Conservation (phyloP, 2,888 invertebrate species). For the Anagyrus pseudococci region DNA sequence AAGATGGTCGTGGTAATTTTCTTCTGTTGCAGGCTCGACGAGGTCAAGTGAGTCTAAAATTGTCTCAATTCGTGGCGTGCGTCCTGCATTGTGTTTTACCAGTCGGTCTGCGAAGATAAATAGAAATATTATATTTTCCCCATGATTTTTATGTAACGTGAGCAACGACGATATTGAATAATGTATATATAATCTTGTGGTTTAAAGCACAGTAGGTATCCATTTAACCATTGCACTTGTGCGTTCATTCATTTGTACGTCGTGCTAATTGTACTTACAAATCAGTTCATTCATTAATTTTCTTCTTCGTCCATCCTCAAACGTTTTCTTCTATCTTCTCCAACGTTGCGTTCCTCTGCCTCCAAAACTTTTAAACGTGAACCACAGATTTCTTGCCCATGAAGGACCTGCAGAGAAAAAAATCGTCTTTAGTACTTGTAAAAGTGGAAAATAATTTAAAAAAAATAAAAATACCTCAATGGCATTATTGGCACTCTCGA, state of each 20-base stretch:
- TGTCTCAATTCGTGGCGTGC: constrained; percentile 62
- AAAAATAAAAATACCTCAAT: constrained; percentile 65
- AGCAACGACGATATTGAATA: constrained; percentile 22
- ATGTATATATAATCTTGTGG: constrained; percentile 11
- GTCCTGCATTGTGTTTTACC: constrained; percentile 62
- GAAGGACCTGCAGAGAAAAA: constrained; percentile 64
- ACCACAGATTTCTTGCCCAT: constrained; percentile 88
- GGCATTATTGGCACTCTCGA: constrained; percentile 78
- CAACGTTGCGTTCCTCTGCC: constrained; percentile 75
- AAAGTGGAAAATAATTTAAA: constrained; percentile 1
- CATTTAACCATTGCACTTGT: constrained; percentile 14
- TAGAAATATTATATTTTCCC: constrained; percentile 59
- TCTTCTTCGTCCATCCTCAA: constrained; percentile 59
- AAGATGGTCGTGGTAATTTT: constrained; percentile 58
- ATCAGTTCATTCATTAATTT: constrained; percentile 46
- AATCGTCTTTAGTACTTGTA: constrained; percentile 4
- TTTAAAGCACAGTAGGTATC: constrained; percentile 12
- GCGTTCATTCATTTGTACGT: constrained; percentile 9
- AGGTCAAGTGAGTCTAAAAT: constrained; percentile 62
- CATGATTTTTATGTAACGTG: constrained; percentile 32
- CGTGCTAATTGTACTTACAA: constrained; percentile 33
- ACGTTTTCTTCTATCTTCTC: constrained; percentile 59
- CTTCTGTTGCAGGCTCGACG: constrained; percentile 61
- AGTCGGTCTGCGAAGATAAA: constrained; percentile 63
- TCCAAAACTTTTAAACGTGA: constrained; percentile 87